A percentile compares a stretch with the other conserved stretches of the same genome.
Conservation (phyloP, 2,888 invertebrate species). For the Congeria kusceri region DNA sequence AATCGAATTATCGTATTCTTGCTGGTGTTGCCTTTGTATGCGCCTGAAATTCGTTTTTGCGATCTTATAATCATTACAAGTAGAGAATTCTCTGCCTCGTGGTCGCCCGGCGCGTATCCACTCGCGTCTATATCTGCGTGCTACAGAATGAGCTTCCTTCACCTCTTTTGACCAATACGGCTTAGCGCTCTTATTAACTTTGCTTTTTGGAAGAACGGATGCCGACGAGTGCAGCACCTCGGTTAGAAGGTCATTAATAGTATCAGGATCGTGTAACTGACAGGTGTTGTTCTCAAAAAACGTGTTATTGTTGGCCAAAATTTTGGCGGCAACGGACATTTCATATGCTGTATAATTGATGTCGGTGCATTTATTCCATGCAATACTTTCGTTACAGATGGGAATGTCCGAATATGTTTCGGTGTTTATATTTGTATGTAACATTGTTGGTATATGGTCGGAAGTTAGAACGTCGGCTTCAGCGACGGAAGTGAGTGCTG, state of each 20-base stretch:
- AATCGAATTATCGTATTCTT: constrained; percentile 6
- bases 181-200: constrained; percentile 26
- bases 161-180: constrained; percentile 41
- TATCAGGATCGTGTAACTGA: too few relatives aligned
- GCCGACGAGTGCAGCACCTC: background rate
- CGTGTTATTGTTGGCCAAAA: background rate
- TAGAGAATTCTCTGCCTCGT: constrained; percentile 8
- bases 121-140: constrained; percentile 10
- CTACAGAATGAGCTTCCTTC: constrained; percentile 21
- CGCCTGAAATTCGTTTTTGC: constrained; percentile 26
- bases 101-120: constrained; percentile 37
- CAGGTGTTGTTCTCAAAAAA: background rate
- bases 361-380: too few relatives aligned
- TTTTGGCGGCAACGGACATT: background rate
- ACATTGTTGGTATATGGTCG: constrained; percentile 13
- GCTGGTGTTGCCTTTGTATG: background rate
- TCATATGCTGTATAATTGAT: too few relatives aligned
- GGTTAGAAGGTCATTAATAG: too few relatives aligned
- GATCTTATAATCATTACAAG: constrained; percentile 22
- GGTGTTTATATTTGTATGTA: too few relatives aligned
- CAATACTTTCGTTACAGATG: too few relatives aligned
- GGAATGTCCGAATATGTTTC: too few relatives aligned
- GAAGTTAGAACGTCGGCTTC: constrained; percentile 2
- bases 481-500: background rate
- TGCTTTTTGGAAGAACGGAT: constrained; percentile 5